Evolutionary conservation across 2,888 invertebrate genomes (phyloP).

Genomic region (Trissolcus japonicus): DNA sequence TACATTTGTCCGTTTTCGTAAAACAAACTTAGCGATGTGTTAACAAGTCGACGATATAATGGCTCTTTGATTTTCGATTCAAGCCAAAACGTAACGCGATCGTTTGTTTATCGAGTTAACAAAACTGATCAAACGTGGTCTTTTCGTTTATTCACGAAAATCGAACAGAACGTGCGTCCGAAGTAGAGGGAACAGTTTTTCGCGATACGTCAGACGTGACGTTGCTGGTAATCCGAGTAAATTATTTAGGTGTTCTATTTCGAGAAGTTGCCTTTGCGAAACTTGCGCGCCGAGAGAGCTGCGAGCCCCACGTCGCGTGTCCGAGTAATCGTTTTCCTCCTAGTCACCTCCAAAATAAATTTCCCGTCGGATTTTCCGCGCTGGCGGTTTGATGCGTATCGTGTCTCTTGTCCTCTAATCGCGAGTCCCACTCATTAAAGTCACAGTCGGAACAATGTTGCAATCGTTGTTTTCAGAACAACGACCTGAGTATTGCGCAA

Average conservation of each 20-base stretch:
- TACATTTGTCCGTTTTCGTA: no score
- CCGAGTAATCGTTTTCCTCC: constrained; percentile 59
- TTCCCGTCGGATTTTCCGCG: constrained; percentile 62
- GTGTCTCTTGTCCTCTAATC: constrained; percentile 43
- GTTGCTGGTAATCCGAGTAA: constrained; percentile 75
- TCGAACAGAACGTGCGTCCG: constrained; percentile 27
- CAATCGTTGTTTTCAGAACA: constrained; percentile 14
- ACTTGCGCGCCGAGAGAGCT: constrained; percentile 69
- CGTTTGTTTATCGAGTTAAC: not conserved
- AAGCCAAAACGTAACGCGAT: not conserved
- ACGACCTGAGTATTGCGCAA: constrained; percentile 4
- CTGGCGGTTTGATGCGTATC: constrained; percentile 42
- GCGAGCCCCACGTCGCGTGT: constrained; percentile 59
- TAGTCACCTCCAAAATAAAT: constrained; percentile 71
- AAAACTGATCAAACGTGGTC: not conserved
- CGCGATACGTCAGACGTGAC: constrained; percentile 63
- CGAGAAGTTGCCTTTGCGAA: constrained; percentile 77
- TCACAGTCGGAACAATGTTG: constrained; percentile 10
- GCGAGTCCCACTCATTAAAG: constrained; percentile 43
- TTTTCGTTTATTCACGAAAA: constrained; percentile 48
- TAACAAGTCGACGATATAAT: no score
- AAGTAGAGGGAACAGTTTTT: constrained; percentile 29
- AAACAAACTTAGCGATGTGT: no score
- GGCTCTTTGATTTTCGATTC: no score
- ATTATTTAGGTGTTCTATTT: constrained; percentile 77